These are phyloP conservation scores for Gadus chalcogrammus DNA, from an alignment of 2,113 vertebrate genomes.

Conservation along the genomic window DNA sequence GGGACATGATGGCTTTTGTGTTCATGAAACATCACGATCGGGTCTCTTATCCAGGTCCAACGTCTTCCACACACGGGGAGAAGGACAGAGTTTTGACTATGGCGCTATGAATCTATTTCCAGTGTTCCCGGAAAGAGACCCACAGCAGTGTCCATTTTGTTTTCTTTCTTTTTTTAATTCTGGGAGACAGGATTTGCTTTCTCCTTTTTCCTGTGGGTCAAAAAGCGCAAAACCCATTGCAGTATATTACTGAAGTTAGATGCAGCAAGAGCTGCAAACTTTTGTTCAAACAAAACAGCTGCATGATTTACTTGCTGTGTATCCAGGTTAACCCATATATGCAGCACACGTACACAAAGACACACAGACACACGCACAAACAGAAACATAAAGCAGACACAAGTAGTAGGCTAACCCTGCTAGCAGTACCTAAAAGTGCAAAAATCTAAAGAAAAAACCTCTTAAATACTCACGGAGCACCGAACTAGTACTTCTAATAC, in stretches of 20 bases:
- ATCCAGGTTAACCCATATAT: conserved; percentile 29
- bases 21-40: no score
- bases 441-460: conserved; percentile 28
- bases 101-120: no score
- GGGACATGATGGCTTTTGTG: no score
- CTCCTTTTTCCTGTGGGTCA: neutral
- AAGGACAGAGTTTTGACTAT: no score
- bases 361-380: neutral
- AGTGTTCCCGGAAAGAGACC: no score
- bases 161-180: neutral
- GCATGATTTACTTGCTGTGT: conserved; percentile 43
- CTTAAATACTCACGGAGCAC: conserved; percentile 53
- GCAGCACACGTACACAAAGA: conserved; percentile 4
- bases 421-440: neutral
- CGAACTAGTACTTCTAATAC: conserved; percentile 14
- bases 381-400: neutral
- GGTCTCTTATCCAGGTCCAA: no score
- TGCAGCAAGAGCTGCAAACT: conserved; percentile 14
- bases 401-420: conserved; percentile 1
- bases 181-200: neutral
- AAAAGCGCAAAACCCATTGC: conserved; percentile 24
- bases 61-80: no score
- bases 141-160: no score
- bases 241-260: conserved; percentile 4
- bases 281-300: conserved; percentile 21